These are phyloP conservation scores for Syngnathus typhle DNA, from an alignment of 2,113 vertebrate genomes.

Conservation along the genomic window DNA sequence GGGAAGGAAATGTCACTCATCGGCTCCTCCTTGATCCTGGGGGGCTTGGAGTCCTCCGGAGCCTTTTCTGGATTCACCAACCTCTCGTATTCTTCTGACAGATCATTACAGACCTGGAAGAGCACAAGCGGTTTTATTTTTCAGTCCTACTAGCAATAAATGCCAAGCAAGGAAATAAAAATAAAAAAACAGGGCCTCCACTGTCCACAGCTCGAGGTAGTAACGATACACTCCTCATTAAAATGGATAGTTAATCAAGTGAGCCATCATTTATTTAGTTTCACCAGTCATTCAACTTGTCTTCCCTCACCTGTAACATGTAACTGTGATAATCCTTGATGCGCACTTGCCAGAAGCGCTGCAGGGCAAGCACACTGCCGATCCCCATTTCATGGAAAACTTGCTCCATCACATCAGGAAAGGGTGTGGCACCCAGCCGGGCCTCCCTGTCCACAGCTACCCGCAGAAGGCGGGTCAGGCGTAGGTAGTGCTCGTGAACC, in stretches of 20 bases:
- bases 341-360: constrained; percentile 96
- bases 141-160: background rate
- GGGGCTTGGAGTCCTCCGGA: constrained; percentile 88
- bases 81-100: constrained; percentile 92
- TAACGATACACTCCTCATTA: no score
- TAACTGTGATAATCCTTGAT: constrained; percentile 98
- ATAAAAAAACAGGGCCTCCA: background rate
- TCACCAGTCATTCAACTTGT: background rate
- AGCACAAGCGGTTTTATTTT: background rate
- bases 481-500: constrained; percentile 89
- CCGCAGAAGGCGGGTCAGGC: constrained; percentile 84
- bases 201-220: background rate
- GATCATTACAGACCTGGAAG: constrained; percentile 87
- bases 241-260: background rate
- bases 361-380: constrained; percentile 88
- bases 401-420: constrained; percentile 93
- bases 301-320: constrained; percentile 86
- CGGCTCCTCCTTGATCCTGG: constrained; percentile 91
- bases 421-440: constrained; percentile 82
- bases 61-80: constrained; percentile 94
- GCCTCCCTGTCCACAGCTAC: constrained; percentile 90
- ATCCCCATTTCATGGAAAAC: constrained; percentile 95
- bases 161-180: background rate
- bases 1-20: constrained; percentile 88
- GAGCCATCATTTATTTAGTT: background rate